These are phyloP conservation scores for Suricata suricatta DNA, from an alignment of 2,113 vertebrate genomes.

Conservation along the genomic window DNA sequence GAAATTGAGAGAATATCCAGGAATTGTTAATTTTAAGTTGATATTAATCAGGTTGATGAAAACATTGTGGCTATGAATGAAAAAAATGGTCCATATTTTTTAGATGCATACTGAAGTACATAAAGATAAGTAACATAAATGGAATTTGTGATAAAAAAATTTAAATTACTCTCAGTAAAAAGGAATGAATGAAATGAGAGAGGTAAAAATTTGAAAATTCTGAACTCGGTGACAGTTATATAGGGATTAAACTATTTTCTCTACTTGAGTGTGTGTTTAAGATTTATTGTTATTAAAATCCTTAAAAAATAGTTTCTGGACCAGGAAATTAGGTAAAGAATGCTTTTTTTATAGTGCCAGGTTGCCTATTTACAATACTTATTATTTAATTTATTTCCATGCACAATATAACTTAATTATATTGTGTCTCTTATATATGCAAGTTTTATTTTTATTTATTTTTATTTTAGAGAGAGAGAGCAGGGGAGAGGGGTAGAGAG, in stretches of 20 bases:
- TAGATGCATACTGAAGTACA: not conserved
- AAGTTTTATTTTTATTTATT: not conserved
- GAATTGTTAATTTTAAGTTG: not conserved
- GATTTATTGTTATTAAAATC: not conserved
- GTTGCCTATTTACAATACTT: not conserved
- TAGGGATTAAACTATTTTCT: not conserved
- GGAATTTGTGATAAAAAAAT: not conserved
- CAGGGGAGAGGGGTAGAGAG: too few relatives aligned
- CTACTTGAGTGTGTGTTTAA: not conserved
- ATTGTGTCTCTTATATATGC: not conserved
- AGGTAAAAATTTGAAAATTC: not conserved
- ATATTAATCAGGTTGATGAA: not conserved
- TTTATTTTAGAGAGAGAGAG: too few relatives aligned
- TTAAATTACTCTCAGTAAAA: not conserved
- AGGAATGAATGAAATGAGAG: not conserved
- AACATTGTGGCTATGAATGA: not conserved
- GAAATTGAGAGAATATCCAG: not conserved
- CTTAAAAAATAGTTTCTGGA: constrained; percentile 2
- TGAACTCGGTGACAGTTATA: not conserved
- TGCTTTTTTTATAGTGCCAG: not conserved
- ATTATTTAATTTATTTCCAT: not conserved
- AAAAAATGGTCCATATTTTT: not conserved
- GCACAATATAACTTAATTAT: not conserved
- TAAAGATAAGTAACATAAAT: not conserved
- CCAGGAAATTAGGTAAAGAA: not conserved